These are phyloP conservation scores for Siphlonurus alternatus DNA, from an alignment of 2,888 invertebrate genomes.

Conservation along the genomic window DNA sequence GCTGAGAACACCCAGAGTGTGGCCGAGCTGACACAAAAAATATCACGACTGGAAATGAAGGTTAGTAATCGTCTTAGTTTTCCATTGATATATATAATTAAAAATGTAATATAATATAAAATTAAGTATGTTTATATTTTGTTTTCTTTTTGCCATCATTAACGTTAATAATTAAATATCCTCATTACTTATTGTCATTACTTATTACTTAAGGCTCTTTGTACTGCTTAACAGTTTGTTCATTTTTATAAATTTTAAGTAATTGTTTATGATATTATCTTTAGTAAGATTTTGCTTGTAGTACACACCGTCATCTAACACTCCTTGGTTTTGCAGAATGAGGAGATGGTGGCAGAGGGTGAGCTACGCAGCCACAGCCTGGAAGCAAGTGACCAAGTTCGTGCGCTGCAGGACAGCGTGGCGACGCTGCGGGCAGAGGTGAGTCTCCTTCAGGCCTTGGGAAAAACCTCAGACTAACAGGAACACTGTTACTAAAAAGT, in stretches of 20 bases:
- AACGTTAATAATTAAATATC: too few species aligned
- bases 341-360: slow-evolving; percentile 86
- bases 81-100: not conserved
- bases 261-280: too few species aligned
- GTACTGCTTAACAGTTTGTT: not conserved
- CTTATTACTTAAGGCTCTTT: too few species aligned
- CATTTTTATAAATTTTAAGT: too few species aligned
- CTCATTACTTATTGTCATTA: too few species aligned
- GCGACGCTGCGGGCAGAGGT: slow-evolving; percentile 91
- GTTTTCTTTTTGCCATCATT: too few species aligned
- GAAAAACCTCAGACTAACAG: not conserved
- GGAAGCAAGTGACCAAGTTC: slow-evolving; percentile 69
- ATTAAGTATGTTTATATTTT: slow-evolving; percentile 8
- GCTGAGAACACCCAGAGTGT: slow-evolving; percentile 89
- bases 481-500: not conserved
- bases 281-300: too few species aligned
- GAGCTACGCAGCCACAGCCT: slow-evolving; percentile 67
- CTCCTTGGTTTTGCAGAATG: slow-evolving; percentile 47
- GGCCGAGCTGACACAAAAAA: slow-evolving; percentile 84
- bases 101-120: not conserved
- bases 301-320: too few species aligned
- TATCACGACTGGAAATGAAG: slow-evolving; percentile 83
- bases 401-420: slow-evolving; percentile 82
- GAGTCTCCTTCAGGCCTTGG: too few species aligned
- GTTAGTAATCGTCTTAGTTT: slow-evolving; percentile 28